Base-by-base conservation (phyloP, 1,140 invertebrate species). In the Meloidogyne chitwoodi region DNA sequence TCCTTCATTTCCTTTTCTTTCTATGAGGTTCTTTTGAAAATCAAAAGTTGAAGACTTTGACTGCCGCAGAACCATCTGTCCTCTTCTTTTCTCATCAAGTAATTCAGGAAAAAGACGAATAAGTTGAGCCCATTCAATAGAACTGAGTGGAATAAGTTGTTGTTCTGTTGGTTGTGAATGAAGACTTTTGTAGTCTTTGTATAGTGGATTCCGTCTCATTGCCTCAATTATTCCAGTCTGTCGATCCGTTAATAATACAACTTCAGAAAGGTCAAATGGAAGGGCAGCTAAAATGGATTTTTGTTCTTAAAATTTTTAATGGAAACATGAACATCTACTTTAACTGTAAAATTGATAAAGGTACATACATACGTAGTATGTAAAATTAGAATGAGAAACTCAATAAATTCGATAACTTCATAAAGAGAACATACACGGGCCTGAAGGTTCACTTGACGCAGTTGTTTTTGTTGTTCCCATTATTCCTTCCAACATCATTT, bases 261-360 rank as follows among this genome's bases (percentile, higher is more conserved):
- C 63, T 16, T 63, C 56, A 24, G 70, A 48, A 34, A 63, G 70
- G 22, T 72, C 70, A 31, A 71, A 26, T 62, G 34, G 68, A 29
- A 24, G 27, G 4, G n/a, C 24, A 27, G 68, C 34, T 27, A 26
- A 26, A 48, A 44, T 11, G 14, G 14, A n/a, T 29, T 22, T 29
- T n/a, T n/a, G n/a, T n/a, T n/a, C n/a, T n/a, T n/a, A n/a, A n/a
- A n/a, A n/a, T n/a, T n/a, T n/a, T n/a, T n/a, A n/a, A n/a, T n/a
- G n/a, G n/a, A n/a, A n/a, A n/a, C n/a, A n/a, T n/a, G n/a, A n/a
- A n/a, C n/a, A n/a, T n/a, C n/a, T n/a, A n/a, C n/a, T n/a, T n/a
- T n/a, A n/a, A n/a, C n/a, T n/a, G n/a, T n/a, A n/a, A n/a, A n/a
- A n/a, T n/a, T n/a, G n/a, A n/a, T n/a, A n/a, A n/a, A n/a, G n/a